These are phyloP conservation scores for Limulus polyphemus DNA, from an alignment of 2,888 invertebrate genomes.

Conservation along the genomic window DNA sequence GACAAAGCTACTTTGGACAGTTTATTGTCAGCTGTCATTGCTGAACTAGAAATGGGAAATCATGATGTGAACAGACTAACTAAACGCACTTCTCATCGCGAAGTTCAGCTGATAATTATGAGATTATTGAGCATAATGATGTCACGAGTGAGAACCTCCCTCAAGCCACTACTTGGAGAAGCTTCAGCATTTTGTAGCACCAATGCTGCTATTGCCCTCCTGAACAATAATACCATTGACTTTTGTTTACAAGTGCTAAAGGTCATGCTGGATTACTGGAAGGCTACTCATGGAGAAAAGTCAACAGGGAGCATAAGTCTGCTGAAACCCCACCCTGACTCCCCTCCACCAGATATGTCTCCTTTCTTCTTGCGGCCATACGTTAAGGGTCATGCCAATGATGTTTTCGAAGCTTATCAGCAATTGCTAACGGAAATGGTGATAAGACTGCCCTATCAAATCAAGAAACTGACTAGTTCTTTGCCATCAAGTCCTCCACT, in stretches of 20 bases:
- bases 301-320: constrained; percentile 34
- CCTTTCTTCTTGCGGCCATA: constrained; percentile 74
- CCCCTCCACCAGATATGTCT: constrained; percentile 77
- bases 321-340: constrained; percentile 62
- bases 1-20: constrained; percentile 65
- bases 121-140: constrained; percentile 69
- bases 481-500: constrained; percentile 16
- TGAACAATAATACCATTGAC: constrained; percentile 40
- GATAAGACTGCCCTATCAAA: constrained; percentile 82
- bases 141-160: constrained; percentile 52
- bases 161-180: constrained; percentile 12
- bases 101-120: constrained; percentile 77
- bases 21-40: constrained; percentile 56
- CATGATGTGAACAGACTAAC: constrained; percentile 32
- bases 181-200: constrained; percentile 19
- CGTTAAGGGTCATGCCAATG: constrained; percentile 76
- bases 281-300: constrained; percentile 28
- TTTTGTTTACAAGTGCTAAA: constrained; percentile 59
- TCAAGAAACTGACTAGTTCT: constrained; percentile 47
- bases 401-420: constrained; percentile 87
- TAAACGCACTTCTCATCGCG: constrained; percentile 58
- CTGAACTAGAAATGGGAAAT: constrained; percentile 34
- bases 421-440: constrained; percentile 92
- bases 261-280: constrained; percentile 46
- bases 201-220: constrained; percentile 15